These are phyloP conservation scores for Atlantisia rogersi DNA, from an alignment of 2,113 vertebrate species.

Conservation along the genomic window DNA sequence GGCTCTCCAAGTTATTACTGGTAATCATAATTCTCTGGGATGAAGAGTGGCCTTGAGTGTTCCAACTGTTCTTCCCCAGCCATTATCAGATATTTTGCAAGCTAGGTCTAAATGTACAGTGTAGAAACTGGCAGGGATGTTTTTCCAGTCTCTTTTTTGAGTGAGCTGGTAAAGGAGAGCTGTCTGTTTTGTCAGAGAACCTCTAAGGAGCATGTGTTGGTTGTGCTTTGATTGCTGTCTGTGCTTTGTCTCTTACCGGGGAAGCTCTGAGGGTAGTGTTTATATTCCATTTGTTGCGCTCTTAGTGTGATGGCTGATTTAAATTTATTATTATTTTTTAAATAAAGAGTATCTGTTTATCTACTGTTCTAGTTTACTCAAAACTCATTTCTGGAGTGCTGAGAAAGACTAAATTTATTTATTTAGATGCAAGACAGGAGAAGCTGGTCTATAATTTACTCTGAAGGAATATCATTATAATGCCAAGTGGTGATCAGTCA, in stretches of 20 bases:
- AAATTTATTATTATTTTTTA: neutral
- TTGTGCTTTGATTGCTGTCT: neutral
- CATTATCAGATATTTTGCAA: neutral
- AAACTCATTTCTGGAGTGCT: slow-evolving; percentile 31
- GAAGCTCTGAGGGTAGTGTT: neutral
- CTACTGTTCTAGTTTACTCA: slow-evolving; percentile 4
- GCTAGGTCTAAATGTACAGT: neutral
- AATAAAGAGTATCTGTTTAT: neutral
- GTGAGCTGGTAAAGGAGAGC: neutral
- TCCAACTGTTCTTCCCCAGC: neutral
- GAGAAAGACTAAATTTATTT: slow-evolving; percentile 33
- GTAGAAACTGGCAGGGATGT: neutral
- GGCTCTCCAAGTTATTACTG: neutral
- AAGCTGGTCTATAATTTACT: slow-evolving; percentile 61
- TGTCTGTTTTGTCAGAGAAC: neutral
- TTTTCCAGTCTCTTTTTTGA: neutral
- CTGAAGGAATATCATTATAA: slow-evolving; percentile 51
- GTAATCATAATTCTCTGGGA: neutral
- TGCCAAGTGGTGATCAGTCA: slow-evolving; percentile 52
- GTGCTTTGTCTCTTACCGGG: neutral
- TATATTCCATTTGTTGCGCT: neutral
- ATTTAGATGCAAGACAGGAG: slow-evolving; percentile 6
- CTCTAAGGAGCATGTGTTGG: neutral
- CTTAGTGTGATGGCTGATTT: neutral
- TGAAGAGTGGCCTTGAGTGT: neutral